Base-by-base conservation (phyloP, 2,797 vertebrate genomes). In the Spinus olivaceus region DNA sequence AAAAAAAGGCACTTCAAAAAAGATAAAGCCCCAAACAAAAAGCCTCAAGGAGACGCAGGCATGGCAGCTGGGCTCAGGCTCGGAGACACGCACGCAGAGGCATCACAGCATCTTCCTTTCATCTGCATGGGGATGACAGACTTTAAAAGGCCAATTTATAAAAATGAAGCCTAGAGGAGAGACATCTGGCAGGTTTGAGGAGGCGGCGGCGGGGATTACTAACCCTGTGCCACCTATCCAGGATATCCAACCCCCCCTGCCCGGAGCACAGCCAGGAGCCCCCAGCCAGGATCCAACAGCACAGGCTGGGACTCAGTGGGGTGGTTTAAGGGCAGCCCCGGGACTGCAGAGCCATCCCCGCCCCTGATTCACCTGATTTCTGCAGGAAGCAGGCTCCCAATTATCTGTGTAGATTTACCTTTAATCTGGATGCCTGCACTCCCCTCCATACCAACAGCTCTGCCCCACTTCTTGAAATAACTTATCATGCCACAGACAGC, bases 391-490 rank as follows among this genome's bases (percentile, higher is more conserved):
- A 53, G 84, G 47, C 51, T 96, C 85, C 59, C 79, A 94, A 39
- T 94, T 84, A 81, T 69, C 78, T 13, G 32, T 8, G 47, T 10
- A 72, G 92, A 71, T 94, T 82, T 96, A 92, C 91, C 94, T 95
- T 95, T 91, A 35, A 87, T 93, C 92, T 87, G 7, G 1, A 76
- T 70, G 86, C 57, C 89, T 92, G 64, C 5, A 8, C 86, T 91
- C 91, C 92, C 92, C 94, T 51, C 78, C 78, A 59, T 35, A 50
- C 77, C 72, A 67, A 81, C 95, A 85, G 91, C 87, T 14, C 65
- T 94, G 95, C 92, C 92, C 96, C 92, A 95, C 87, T 96, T 95
- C 91, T 94, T 16, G 46, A 91, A 94, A 95, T 93, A 94, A 94
- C 95, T 94, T 67, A 33, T 74, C 86, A 51, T 81, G 89, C 71